These are phyloP conservation scores for Eonycteris spelaea DNA, from an alignment of 2,113 vertebrate species.

Conservation along the genomic window DNA sequence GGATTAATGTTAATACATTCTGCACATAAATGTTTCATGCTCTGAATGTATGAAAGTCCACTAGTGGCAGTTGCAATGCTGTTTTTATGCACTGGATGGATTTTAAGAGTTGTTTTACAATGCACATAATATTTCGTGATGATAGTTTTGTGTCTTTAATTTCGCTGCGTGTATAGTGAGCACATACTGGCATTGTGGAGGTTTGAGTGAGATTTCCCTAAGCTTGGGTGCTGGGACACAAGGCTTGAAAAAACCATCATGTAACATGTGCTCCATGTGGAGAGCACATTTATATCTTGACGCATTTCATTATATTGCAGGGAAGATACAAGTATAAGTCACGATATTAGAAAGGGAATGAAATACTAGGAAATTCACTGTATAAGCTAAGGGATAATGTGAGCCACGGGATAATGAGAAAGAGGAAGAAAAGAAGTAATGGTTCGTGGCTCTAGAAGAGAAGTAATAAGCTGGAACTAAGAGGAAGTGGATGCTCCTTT, in stretches of 20 bases:
- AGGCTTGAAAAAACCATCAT: not conserved
- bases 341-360: not conserved
- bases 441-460: not conserved
- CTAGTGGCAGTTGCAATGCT: not conserved
- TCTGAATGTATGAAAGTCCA: not conserved
- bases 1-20: not conserved
- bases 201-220: not conserved
- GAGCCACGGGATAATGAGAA: not conserved
- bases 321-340: not conserved
- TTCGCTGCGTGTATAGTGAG: no score
- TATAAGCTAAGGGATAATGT: not conserved
- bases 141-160: not conserved
- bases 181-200: fast-evolving
- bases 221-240: not conserved
- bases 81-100: not conserved
- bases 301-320: not conserved
- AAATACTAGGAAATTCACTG: not conserved
- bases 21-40: not conserved
- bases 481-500: not conserved
- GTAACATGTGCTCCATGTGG: not conserved
- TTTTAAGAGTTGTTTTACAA: not conserved
- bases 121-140: not conserved
- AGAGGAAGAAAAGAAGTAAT: not conserved
- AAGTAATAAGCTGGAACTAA: not conserved
- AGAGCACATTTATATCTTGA: not conserved